phyloP scores from a whole-genome alignment of 2,888 invertebrate genomes.

The Rhingia rostrata region DNA sequence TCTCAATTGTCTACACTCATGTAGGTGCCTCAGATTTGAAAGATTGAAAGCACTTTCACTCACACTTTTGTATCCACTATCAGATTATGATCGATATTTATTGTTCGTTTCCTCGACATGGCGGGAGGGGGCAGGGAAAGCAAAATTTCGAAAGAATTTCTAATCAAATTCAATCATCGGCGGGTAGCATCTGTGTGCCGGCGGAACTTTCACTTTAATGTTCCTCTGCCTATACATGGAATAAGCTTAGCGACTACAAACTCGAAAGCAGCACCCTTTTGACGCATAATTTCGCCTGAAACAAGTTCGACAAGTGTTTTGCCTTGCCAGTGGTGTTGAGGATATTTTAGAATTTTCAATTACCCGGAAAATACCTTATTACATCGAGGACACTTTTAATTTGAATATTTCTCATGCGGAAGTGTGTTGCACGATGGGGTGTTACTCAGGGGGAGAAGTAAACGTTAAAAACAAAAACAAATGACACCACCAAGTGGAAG shows the following conservation, averaged over 20 bases:
- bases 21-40: slow-evolving; percentile 52
- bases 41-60: slow-evolving; percentile 70
- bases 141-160: slow-evolving; percentile 47
- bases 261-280: slow-evolving; percentile 5
- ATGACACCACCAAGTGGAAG: background rate
- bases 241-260: background rate
- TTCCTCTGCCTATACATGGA: background rate
- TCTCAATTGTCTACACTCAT: slow-evolving; percentile 36
- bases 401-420: slow-evolving; percentile 63
- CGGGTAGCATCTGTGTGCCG: slow-evolving; percentile 52
- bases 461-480: slow-evolving; percentile 3
- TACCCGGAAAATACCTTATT: slow-evolving; percentile 66
- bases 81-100: slow-evolving; percentile 18
- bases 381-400: slow-evolving; percentile 66
- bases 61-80: slow-evolving; percentile 25
- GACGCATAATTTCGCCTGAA: slow-evolving; percentile 43
- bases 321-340: slow-evolving; percentile 15
- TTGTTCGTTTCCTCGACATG: background rate
- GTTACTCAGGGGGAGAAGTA: background rate
- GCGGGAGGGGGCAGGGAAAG: background rate
- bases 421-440: slow-evolving; percentile 9
- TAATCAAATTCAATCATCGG: slow-evolving; percentile 70
- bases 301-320: slow-evolving; percentile 44
- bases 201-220: slow-evolving; percentile 45
- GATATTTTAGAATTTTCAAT: slow-evolving; percentile 65